These are phyloP conservation scores for Rhinella marina DNA, from an alignment of 2,797 vertebrate genomes.

Conservation along the genomic window DNA sequence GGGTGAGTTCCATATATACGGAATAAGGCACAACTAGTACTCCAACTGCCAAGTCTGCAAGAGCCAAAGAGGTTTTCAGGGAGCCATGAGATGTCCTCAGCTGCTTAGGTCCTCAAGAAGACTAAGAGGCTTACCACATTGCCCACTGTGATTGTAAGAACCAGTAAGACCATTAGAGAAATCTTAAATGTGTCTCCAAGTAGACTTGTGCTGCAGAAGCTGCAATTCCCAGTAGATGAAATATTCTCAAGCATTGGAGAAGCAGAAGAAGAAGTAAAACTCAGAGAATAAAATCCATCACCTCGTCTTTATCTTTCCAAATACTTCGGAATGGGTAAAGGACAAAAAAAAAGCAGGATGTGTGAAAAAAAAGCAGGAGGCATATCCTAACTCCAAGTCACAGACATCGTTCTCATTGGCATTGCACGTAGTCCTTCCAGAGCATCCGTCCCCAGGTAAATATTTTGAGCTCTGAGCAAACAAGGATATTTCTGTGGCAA, in stretches of 20 bases:
- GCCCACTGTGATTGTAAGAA: constrained; percentile 78
- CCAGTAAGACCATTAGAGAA: constrained; percentile 79
- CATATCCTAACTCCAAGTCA: constrained; percentile 8
- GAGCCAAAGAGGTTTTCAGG: constrained; percentile 81
- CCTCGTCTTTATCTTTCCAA: background rate
- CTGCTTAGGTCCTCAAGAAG: constrained; percentile 78
- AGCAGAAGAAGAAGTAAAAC: constrained; percentile 7
- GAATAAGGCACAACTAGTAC: constrained; percentile 84
- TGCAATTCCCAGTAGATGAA: constrained; percentile 68
- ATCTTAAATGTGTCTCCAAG: constrained; percentile 74
- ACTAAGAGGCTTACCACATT: constrained; percentile 83
- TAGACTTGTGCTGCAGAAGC: constrained; percentile 74
- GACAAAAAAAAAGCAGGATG: background rate
- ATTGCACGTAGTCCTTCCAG: background rate
- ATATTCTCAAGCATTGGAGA: constrained; percentile 60
- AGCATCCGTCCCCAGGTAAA: constrained; percentile 50
- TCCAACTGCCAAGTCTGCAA: constrained; percentile 84
- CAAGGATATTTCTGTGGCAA: constrained; percentile 51
- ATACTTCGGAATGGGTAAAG: background rate
- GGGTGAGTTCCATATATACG: constrained; percentile 79
- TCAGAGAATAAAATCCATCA: constrained; percentile 51
- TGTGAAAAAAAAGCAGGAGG: background rate
- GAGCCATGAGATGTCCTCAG: constrained; percentile 81
- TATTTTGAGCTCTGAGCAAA: constrained; percentile 59
- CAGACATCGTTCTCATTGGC: constrained; percentile 32